A percentile compares a stretch with the other conserved stretches of the same genome.
Evolutionary conservation across 1,140 invertebrate species (phyloP).

Genomic region (Wiebesia pumilae): DNA sequence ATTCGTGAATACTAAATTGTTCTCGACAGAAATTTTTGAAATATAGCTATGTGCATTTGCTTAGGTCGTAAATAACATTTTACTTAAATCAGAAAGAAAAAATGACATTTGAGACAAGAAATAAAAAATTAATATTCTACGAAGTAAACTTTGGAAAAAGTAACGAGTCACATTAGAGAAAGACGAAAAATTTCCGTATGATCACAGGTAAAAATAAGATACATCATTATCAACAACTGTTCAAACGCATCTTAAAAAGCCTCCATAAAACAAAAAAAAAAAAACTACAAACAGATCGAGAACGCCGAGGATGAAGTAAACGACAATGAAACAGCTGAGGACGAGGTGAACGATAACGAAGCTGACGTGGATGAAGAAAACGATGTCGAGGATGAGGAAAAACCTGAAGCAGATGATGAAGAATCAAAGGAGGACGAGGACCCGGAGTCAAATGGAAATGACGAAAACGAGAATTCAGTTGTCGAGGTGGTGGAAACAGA

Average conservation of each 20-base stretch:
- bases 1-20: no score
- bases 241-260: not conserved
- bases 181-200: slow-evolving; percentile 45
- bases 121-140: no score
- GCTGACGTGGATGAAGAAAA: slow-evolving; percentile 56
- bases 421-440: slow-evolving; percentile 52
- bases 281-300: slow-evolving; percentile 53
- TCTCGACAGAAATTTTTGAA: no score
- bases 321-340: slow-evolving; percentile 48
- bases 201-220: not conserved
- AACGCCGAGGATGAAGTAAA: slow-evolving; percentile 55
- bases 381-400: slow-evolving; percentile 59
- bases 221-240: not conserved
- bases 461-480: slow-evolving; percentile 53
- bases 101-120: no score
- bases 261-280: not conserved
- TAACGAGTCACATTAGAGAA: not conserved
- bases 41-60: no score
- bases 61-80: no score
- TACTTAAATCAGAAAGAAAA: no score
- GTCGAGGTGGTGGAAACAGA: slow-evolving; percentile 47
- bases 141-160: not conserved
- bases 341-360: slow-evolving; percentile 57
- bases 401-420: slow-evolving; percentile 54
- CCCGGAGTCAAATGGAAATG: slow-evolving; percentile 51